Base-by-base conservation (phyloP, 2,888 invertebrate species). In the Corbicula japonica region DNA sequence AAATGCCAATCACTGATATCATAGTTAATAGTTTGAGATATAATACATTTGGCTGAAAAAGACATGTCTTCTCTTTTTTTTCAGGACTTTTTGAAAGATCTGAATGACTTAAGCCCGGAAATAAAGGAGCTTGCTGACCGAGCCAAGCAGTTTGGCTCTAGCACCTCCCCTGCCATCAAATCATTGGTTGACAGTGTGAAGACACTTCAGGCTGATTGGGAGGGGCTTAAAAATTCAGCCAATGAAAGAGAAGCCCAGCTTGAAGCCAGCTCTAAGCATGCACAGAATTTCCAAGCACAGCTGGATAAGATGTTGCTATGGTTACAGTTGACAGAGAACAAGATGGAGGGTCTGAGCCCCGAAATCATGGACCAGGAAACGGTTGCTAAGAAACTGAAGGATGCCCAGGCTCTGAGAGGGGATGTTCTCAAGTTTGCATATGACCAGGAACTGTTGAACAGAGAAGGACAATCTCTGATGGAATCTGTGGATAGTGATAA, bases 391-490 rank as follows among this genome's bases (percentile, higher is more conserved):
- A 97, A 98, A 92, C 94, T 98, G 4, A 96, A 96, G 66, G 98
- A 98, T 88, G 94, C 98, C 70, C 97, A 98, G 90, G 86, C 95
- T 61, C 97, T 98, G 95, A 96, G 98, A 88, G 98, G 98, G 90
- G 98, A 98, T 89, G 96, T 98, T 0, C 97, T 98, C 96, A 97
- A 98, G 93, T 97, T 97, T 90, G 97, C 97, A 18, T 98, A 98
- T 12, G 98, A 98, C 93, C 98, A 96, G 89, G 98, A 98, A 90
- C 97, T 80, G 23, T 80, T 92, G 79, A 91, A 90, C 65, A 76
- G 82, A 26, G 90, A 89, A 2, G 98, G 98, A 0, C 98, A 98
- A 89, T 96, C 97, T 0, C 97, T 98, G 94, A 95, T 98, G 63
- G 95, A 96, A 0, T 95, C 97, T 58, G 98, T 98, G 87, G 98